Evolutionary conservation across 2,113 vertebrate genomes (phyloP).

Genomic region (Callipepla californica): DNA sequence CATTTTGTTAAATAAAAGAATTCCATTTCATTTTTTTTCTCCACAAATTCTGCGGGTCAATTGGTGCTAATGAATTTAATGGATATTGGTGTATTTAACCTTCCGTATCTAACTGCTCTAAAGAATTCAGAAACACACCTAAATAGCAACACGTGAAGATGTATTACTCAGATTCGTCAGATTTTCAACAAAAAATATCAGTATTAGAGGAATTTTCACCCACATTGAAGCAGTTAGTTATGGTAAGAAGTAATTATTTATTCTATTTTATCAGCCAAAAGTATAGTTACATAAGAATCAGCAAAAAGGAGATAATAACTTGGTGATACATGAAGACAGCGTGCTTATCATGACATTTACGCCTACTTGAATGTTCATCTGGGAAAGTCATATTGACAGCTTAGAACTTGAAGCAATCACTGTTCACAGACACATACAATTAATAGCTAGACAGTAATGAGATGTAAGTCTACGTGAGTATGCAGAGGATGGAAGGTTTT

Average conservation of each 20-base stretch:
- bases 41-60: neutral
- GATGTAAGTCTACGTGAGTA: constrained; percentile 13
- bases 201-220: neutral
- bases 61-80: neutral
- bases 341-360: constrained; percentile 73
- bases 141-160: neutral
- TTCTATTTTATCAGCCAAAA: constrained; percentile 24
- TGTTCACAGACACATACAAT: constrained; percentile 70
- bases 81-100: neutral
- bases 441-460: constrained; percentile 67
- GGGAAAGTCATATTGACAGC: constrained; percentile 69
- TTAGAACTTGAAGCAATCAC: constrained; percentile 56
- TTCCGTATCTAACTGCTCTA: neutral
- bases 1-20: neutral
- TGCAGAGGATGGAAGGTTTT: constrained; percentile 41
- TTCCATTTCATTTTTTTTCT: neutral
- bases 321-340: constrained; percentile 59
- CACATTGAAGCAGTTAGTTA: neutral
- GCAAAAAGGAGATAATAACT: constrained; percentile 47
- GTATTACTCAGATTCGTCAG: neutral
- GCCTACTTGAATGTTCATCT: constrained; percentile 68
- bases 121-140: neutral
- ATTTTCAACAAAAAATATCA: constrained; percentile 1
- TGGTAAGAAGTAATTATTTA: neutral
- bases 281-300: constrained; percentile 61